phyloP scores from a whole-genome alignment of 2,888 invertebrate genomes.

The Agrilus biguttatus region DNA sequence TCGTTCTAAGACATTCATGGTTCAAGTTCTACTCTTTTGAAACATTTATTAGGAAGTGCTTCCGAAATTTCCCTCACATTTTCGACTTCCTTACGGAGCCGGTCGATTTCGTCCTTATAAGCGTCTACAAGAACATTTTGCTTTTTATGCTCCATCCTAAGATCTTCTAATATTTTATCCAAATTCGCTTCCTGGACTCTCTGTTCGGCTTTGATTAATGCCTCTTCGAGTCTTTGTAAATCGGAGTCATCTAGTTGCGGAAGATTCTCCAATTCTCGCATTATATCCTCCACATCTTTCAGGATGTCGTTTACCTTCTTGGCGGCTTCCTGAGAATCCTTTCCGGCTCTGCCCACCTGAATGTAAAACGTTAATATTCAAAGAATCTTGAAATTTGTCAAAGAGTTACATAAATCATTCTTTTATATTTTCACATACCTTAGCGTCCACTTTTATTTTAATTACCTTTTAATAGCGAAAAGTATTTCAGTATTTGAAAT shows the following conservation, averaged over 20 bases:
- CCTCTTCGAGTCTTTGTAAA: conserved; percentile 44
- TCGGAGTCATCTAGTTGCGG: conserved; percentile 57
- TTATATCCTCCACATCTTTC: conserved; percentile 61
- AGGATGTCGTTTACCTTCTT: conserved; percentile 71
- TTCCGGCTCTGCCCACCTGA: conserved; percentile 79
- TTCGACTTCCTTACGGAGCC: conserved; percentile 59
- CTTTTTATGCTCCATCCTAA: conserved; percentile 47
- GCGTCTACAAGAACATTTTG: conserved; percentile 56
- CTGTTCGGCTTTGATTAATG: conserved; percentile 52
- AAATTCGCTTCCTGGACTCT: conserved; percentile 58
- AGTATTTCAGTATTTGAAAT: too few species aligned
- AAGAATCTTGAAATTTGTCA: not conserved
- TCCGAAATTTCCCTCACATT: conserved; percentile 71
- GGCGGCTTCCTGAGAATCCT: conserved; percentile 65
- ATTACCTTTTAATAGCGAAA: too few species aligned
- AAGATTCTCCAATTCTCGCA: conserved; percentile 59
- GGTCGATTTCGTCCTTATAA: conserved; percentile 61
- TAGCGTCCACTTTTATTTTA: too few species aligned
- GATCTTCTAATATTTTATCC: conserved; percentile 56
- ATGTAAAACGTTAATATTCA: conserved; percentile 9
- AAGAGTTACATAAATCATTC: too few species aligned
- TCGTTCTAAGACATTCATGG: conserved; percentile 30
- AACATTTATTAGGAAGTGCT: conserved; percentile 69
- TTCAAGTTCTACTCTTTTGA: conserved; percentile 60
- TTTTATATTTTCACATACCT: too few species aligned